Percentiles rank a stretch among this genome's conserved stretches.
Conservation (phyloP, 2,113 vertebrate species). For the Setophaga coronata region DNA sequence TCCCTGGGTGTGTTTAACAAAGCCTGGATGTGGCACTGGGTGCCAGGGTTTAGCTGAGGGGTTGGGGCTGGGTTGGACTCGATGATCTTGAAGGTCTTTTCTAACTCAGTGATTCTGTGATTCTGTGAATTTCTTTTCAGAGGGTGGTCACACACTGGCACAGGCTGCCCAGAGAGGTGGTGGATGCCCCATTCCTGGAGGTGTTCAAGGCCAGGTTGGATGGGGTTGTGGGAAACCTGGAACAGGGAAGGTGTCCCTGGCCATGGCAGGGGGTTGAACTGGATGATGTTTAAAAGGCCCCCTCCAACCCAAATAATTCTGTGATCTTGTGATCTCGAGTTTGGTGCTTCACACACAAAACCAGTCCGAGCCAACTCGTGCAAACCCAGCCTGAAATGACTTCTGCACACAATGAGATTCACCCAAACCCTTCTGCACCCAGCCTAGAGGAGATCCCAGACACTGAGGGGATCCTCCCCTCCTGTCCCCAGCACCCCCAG, state of each 20-base stretch:
- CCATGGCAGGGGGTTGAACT: not conserved
- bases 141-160: not conserved
- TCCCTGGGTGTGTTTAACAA: not conserved
- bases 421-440: not conserved
- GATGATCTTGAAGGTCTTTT: not conserved
- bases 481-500: not conserved
- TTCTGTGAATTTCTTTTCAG: not conserved
- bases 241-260: too few species aligned
- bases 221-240: not conserved
- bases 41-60: not conserved
- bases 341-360: not conserved
- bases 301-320: not conserved
- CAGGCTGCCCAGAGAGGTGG: not conserved
- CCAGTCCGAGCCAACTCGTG: not conserved
- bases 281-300: not conserved
- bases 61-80: not conserved
- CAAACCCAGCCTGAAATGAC: rapidly evolving
- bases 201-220: too few species aligned
- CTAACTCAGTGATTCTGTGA: not conserved
- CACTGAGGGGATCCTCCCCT: not conserved
- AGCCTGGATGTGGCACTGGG: not conserved
- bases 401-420: rapidly evolving
- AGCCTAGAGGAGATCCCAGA: rapidly evolving
- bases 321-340: not conserved
- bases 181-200: not conserved